Conservation (phyloP, 2,888 invertebrate genomes). For the Mylabris sibirica region DNA sequence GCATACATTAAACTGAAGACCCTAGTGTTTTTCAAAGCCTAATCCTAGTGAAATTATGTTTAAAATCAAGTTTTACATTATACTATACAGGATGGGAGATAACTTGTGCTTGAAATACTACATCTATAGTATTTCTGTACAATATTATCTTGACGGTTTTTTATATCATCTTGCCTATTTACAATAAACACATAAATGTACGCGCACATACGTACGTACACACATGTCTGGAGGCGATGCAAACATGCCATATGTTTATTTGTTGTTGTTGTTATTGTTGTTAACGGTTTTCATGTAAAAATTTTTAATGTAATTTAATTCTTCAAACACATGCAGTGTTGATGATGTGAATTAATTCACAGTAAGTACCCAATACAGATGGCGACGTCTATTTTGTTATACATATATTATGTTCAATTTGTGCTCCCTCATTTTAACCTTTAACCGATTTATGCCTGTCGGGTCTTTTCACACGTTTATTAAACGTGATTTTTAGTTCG, state of each 20-base stretch:
- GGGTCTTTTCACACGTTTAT: constrained; percentile 9
- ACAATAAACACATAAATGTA: constrained; percentile 10
- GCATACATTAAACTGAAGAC: constrained; percentile 27
- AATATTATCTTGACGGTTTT: constrained; percentile 20
- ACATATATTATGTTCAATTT: constrained; percentile 18
- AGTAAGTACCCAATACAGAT: constrained; percentile 19
- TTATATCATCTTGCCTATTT: constrained; percentile 16
- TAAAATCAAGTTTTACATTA: constrained; percentile 7
- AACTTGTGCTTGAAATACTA: constrained; percentile 9
- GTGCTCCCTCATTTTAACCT: constrained; percentile 19
- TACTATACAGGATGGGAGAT: neutral
- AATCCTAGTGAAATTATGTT: constrained; percentile 27
- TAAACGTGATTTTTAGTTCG: neutral
- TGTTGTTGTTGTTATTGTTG: constrained; percentile 22
- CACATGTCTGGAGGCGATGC: constrained; percentile 20
- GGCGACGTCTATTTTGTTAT: constrained; percentile 22
- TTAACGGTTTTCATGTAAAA: constrained; percentile 43
- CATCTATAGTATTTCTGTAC: constrained; percentile 13
- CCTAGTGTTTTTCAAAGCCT: constrained; percentile 17
- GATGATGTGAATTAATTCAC: constrained; percentile 15
- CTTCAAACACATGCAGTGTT: constrained; percentile 32
- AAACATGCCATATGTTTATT: constrained; percentile 41
- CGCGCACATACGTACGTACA: neutral
- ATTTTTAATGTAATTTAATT: constrained; percentile 37
- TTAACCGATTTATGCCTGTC: constrained; percentile 18